A percentile compares a stretch with the other conserved stretches of the same genome.
Conservation (phyloP, 1,140 invertebrate species). For the Matsumurasca onukii region DNA sequence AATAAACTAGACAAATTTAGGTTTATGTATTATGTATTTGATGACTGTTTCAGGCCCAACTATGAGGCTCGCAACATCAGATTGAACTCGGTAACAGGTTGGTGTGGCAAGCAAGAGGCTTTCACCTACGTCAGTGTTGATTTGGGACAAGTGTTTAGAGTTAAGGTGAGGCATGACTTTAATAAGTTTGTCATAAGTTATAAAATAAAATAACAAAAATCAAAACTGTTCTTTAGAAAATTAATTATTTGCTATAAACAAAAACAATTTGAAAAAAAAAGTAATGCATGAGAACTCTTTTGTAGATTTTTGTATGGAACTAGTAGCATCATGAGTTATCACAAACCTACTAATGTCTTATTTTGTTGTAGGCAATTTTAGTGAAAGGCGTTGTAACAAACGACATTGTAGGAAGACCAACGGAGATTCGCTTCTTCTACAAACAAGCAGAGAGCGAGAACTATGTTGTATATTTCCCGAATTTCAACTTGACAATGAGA, state of each 20-base stretch:
- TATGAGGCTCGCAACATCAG: conserved; percentile 89
- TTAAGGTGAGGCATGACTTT: conserved; percentile 76
- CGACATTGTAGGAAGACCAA: conserved; percentile 90
- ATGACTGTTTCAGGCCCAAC: conserved; percentile 67
- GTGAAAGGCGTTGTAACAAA: conserved; percentile 94
- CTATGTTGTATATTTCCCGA: conserved; percentile 95
- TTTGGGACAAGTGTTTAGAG: conserved; percentile 83
- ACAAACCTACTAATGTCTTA: conserved; percentile 13
- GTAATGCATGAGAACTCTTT: background rate
- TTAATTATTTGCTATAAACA: background rate
- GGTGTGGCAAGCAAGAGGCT: conserved; percentile 92
- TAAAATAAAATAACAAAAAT: background rate
- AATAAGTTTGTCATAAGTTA: background rate
- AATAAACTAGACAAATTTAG: no score
- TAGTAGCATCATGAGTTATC: background rate
- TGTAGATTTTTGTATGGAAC: background rate
- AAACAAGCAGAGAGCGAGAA: conserved; percentile 92
- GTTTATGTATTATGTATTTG: no score
- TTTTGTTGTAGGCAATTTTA: conserved; percentile 72
- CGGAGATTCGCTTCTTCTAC: conserved; percentile 96
- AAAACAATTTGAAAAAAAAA: background rate
- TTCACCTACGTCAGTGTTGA: conserved; percentile 96
- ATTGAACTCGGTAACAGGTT: conserved; percentile 91
- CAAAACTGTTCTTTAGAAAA: conserved; percentile 18
- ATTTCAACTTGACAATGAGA: conserved; percentile 90